A percentile compares a stretch with the other conserved stretches of the same genome.
phyloP scores from a whole-genome alignment of 2,888 invertebrate genomes.

The Thelaira solivaga region DNA sequence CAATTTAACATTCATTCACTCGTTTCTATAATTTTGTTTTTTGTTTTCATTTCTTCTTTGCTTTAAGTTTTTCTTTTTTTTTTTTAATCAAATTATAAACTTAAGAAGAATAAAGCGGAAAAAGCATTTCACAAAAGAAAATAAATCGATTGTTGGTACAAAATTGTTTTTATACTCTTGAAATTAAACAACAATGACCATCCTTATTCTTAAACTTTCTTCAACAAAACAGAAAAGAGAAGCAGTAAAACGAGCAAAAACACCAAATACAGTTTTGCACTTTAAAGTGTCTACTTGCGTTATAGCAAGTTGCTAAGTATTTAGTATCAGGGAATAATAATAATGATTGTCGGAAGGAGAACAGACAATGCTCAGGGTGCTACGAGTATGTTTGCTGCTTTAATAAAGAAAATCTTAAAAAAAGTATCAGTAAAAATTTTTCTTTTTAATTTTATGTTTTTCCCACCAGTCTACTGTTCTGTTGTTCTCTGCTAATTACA shows the following conservation, averaged over 20 bases:
- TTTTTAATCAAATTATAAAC: neutral
- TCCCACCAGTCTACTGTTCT: neutral
- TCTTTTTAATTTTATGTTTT: conserved; percentile 43
- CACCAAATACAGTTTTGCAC: conserved; percentile 38
- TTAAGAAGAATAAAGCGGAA: neutral
- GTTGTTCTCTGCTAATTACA: conserved; percentile 19
- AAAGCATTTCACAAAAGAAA: conserved; percentile 17
- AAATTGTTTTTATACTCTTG: conserved; percentile 26
- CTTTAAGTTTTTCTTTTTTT: neutral
- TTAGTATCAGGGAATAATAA: neutral
- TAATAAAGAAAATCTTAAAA: neutral
- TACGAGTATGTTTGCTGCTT: too few species aligned
- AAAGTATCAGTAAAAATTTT: conserved; percentile 24
- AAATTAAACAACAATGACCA: conserved; percentile 26
- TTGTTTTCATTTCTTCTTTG: neutral
- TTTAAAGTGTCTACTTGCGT: conserved; percentile 46
- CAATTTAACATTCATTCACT: conserved; percentile 34
- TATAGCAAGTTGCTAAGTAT: conserved; percentile 19
- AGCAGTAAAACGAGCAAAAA: neutral
- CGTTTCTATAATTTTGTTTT: too few species aligned
- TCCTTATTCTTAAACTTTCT: neutral
- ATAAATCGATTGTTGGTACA: conserved; percentile 37
- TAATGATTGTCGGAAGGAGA: neutral
- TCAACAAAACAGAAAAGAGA: neutral
- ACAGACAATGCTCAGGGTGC: neutral